Evolutionary conservation across 2,888 invertebrate genomes (phyloP).

Genomic region (Sphinx pinastri): DNA sequence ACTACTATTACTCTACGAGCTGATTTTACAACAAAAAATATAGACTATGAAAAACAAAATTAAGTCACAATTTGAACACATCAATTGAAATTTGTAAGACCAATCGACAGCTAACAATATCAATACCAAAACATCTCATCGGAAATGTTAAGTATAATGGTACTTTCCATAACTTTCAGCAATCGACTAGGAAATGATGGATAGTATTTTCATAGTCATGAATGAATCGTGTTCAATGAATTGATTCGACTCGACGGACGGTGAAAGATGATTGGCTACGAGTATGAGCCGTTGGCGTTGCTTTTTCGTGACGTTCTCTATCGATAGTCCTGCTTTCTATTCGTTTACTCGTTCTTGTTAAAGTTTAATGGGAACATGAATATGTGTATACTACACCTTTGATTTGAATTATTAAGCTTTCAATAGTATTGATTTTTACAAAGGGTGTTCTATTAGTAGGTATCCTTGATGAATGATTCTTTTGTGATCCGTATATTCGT

Average conservation of each 20-base stretch:
- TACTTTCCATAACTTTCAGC: background rate
- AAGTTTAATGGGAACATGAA: background rate
- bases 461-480: too few relatives aligned
- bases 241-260: background rate
- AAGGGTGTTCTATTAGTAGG: too few relatives aligned
- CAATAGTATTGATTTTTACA: background rate
- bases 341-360: slow-evolving; percentile 1
- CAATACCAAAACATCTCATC: background rate
- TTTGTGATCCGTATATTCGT: too few relatives aligned
- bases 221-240: slow-evolving; percentile 19
- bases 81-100: too few relatives aligned
- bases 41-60: too few relatives aligned
- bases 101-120: too few relatives aligned
- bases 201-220: slow-evolving; percentile 4
- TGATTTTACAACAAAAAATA: too few relatives aligned
- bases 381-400: background rate
- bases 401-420: background rate
- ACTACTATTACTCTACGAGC: too few relatives aligned
- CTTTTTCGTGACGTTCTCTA: slow-evolving; percentile 16
- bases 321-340: slow-evolving; percentile 6
- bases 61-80: too few relatives aligned
- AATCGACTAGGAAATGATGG: background rate
- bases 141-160: background rate
- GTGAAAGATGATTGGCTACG: slow-evolving; percentile 13
- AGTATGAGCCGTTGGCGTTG: background rate